Evolutionary conservation across 1,140 invertebrate genomes (phyloP), one percentile per base, ranked within the genome.

Genomic region (Eufriesea mexicana): DNA sequence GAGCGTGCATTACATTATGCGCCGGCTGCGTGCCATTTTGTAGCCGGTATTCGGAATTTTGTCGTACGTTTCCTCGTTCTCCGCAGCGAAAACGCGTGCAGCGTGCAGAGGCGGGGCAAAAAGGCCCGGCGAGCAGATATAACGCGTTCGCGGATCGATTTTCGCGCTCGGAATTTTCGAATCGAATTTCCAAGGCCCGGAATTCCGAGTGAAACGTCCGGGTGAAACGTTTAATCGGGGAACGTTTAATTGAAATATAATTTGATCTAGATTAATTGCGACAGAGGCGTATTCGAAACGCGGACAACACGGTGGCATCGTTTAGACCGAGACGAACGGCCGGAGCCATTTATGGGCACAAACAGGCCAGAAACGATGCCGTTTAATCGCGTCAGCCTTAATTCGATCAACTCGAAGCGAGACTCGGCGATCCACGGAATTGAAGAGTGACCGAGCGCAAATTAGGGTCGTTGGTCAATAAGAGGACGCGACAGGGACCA

Each of bases 351-450:
- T 79, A 77, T 64, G 61, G 51, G 35, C 75, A 23, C 47, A 55
- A 85, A 83, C 68, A 59, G 71, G 62, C 55, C n/a, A 49, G 70
- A 83, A 75, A 78, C 75, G 66, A 76, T 74, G 72, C 86, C 66
- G 84, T 83, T 89, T 89, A 88, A 89, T 77, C 87, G 75, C 45
- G 55, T 66, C 66, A 35, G 57, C 64, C 79, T 88, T 88, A 88
- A 89, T 88, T 84, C 79, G 64, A 89, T 89, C 83, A 85, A 62
- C 64, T 83, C 64, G 59, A 45, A 79, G 74, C 62, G 78, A 78
- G 35, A 49, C 51, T 67, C 12, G 55, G 35, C 70, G 47, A 59
- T 82, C 79, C 66, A 73, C 59, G 64, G 64, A 70, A 88, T 66
- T 72, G 62, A 82, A 80, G 77, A 75, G 67, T 42, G 72, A 83